These are phyloP conservation scores for Lycopodina hypogea DNA, from an alignment of 37 sponge, comb jelly and placozoan genomes.

Conservation along the genomic window DNA sequence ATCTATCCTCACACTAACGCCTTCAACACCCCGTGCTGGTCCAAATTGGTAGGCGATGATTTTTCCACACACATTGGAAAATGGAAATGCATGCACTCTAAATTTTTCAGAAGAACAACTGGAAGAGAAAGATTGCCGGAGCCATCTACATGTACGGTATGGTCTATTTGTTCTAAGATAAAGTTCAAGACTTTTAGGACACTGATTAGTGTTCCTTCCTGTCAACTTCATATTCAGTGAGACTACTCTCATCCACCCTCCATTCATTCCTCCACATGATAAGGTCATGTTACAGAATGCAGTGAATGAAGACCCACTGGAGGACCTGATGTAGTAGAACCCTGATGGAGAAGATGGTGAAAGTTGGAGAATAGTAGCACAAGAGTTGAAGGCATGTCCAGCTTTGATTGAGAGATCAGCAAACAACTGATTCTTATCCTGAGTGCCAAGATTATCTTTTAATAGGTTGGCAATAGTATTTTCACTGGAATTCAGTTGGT, in stretches of 20 bases:
- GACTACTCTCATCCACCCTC: constrained; percentile 28
- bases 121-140: neutral
- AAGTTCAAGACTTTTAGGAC: constrained; percentile 9
- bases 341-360: constrained; percentile 8
- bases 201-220: constrained; percentile 1
- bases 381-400: neutral
- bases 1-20: neutral
- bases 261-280: neutral
- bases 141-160: neutral
- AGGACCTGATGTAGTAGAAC: constrained; percentile 16
- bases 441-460: no score
- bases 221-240: constrained; percentile 5
- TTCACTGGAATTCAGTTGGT: no score
- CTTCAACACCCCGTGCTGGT: constrained; percentile 4
- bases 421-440: no score
- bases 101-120: constrained; percentile 5
- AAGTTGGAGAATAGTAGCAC: neutral
- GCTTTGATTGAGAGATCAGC: no score
- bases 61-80: constrained; percentile 31
- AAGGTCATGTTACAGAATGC: neutral
- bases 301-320: constrained; percentile 2
- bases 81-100: neutral
- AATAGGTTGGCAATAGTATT: no score
- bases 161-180: neutral
- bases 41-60: constrained; percentile 19